Percentiles rank a stretch among this genome's conserved stretches.
phyloP scores from a whole-genome alignment of 2,113 vertebrate species.

The Corythoichthys haematopterus region DNA sequence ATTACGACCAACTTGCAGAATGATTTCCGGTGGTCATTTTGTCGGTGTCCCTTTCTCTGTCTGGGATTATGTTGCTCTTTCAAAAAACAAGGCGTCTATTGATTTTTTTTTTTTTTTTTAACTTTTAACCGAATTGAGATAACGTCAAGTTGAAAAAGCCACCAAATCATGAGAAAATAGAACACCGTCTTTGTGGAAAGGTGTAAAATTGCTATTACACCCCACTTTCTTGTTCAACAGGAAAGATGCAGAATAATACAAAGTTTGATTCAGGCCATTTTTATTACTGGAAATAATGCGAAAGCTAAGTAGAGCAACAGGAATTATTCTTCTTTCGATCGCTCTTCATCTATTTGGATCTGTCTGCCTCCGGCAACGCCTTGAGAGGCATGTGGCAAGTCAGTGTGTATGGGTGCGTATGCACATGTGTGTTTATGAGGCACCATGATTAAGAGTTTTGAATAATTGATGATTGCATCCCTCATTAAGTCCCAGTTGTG shows the following conservation, averaged over 20 bases:
- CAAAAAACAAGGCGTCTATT: not conserved
- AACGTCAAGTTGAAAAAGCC: not conserved
- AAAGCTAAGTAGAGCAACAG: constrained; percentile 11
- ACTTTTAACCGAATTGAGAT: no score
- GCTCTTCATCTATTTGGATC: constrained; percentile 26
- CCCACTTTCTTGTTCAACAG: not conserved
- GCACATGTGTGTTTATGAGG: constrained; percentile 31
- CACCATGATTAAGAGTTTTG: constrained; percentile 68
- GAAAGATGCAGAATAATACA: not conserved
- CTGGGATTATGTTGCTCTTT: not conserved
- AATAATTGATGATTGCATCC: constrained; percentile 72
- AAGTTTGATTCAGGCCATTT: not conserved
- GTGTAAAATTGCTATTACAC: no score
- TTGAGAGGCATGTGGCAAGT: constrained; percentile 17
- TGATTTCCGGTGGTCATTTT: not conserved
- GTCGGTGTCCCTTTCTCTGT: not conserved
- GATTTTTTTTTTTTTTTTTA: not conserved
- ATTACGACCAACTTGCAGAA: not conserved
- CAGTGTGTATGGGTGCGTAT: constrained; percentile 12
- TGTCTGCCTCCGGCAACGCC: constrained; percentile 12
- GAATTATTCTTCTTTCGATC: constrained; percentile 7
- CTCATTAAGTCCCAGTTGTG: constrained; percentile 64
- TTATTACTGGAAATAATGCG: not conserved
- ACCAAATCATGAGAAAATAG: not conserved
- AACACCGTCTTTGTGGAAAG: not conserved